phyloP scores from a whole-genome alignment of 2,113 vertebrate genomes.

The Mystacornis crossleyi region DNA sequence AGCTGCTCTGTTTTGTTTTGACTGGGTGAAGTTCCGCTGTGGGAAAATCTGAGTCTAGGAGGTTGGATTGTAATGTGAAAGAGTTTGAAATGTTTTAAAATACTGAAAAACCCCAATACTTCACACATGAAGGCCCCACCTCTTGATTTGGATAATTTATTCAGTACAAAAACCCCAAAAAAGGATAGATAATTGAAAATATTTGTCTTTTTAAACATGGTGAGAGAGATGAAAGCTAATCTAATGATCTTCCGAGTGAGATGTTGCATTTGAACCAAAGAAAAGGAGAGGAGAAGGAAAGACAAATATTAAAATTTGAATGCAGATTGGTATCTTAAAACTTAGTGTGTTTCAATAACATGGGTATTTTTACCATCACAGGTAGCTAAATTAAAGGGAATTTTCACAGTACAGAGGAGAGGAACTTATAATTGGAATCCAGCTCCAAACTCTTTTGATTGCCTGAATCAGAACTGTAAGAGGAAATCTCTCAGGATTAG shows the following conservation, averaged over 20 bases:
- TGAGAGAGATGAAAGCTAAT: not conserved
- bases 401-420: not conserved
- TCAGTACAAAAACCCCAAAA: not conserved
- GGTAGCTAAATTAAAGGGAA: not conserved
- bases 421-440: not conserved
- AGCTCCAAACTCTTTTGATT: not conserved
- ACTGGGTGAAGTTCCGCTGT: not conserved
- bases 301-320: not conserved
- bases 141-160: not conserved
- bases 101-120: not conserved
- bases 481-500: not conserved
- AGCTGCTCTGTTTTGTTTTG: not conserved
- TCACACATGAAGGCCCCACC: accelerated
- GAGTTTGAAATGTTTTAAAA: not conserved
- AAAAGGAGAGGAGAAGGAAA: not conserved
- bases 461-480: not conserved
- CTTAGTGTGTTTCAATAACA: not conserved
- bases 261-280: not conserved
- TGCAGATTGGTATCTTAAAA: not conserved
- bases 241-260: not conserved
- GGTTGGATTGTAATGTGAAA: not conserved
- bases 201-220: not conserved
- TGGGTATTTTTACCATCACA: not conserved
- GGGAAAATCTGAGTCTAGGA: not conserved
- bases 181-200: not conserved